Evolutionary conservation across 2,888 invertebrate genomes (phyloP).

Genomic region (Stramonita haemastoma): DNA sequence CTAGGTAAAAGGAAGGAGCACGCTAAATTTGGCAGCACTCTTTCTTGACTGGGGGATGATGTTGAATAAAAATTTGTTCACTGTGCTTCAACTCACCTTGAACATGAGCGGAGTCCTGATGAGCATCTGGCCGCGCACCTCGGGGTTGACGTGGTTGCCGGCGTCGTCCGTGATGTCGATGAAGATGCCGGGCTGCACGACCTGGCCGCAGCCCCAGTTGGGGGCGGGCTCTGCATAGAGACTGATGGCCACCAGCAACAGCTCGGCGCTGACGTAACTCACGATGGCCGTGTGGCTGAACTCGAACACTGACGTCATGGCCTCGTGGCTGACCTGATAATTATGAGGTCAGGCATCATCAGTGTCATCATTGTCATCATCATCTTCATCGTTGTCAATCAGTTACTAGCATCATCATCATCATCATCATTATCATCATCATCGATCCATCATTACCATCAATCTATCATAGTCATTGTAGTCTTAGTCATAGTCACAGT

Average conservation of each 20-base stretch:
- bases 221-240: background rate
- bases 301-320: background rate
- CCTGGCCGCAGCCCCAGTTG: background rate
- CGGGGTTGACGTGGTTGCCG: background rate
- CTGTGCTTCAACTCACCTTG: background rate
- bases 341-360: no score
- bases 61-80: background rate
- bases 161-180: background rate
- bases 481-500: background rate
- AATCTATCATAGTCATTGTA: background rate
- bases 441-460: no score
- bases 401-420: background rate
- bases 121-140: background rate
- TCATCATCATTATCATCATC: no score
- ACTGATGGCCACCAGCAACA: constrained; percentile 3
- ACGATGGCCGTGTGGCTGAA: constrained; percentile 15
- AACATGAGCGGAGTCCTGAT: constrained; percentile 34
- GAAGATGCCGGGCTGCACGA: background rate
- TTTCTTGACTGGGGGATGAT: no score
- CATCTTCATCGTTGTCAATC: background rate
- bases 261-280: constrained; percentile 28
- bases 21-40: no score
- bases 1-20: no score
- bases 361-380: background rate
- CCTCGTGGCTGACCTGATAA: background rate